These are phyloP conservation scores for Centrocercus urophasianus DNA, from an alignment of 2,113 vertebrate species.

Conservation along the genomic window DNA sequence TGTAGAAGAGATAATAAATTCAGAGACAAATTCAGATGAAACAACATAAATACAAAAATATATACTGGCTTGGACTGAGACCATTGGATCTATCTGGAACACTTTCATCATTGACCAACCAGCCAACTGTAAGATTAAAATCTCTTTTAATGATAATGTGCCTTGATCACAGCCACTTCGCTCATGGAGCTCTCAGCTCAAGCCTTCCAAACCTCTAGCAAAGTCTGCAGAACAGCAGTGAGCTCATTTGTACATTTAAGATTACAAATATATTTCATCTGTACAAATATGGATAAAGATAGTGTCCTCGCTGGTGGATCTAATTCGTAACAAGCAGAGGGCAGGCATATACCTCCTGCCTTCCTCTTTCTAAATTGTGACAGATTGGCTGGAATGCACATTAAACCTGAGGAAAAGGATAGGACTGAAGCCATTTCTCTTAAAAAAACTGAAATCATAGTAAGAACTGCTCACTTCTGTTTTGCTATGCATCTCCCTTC, in stretches of 20 bases:
- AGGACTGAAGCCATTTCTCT: neutral
- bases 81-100: neutral
- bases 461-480: neutral
- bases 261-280: neutral
- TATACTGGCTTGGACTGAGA: neutral
- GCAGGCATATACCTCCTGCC: neutral
- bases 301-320: neutral
- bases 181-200: neutral
- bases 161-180: neutral
- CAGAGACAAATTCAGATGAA: neutral
- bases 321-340: neutral
- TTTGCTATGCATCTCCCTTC: neutral
- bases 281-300: neutral
- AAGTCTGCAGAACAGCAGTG: neutral
- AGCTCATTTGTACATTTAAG: neutral
- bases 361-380: neutral
- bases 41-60: neutral
- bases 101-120: neutral
- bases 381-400: neutral
- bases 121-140: neutral
- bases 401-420: neutral
- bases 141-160: neutral
- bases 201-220: neutral
- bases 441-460: neutral
- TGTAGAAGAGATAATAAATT: constrained; percentile 59